phyloP scores from a whole-genome alignment of 2,797 vertebrate species.

The Loriculus beryllinus region DNA sequence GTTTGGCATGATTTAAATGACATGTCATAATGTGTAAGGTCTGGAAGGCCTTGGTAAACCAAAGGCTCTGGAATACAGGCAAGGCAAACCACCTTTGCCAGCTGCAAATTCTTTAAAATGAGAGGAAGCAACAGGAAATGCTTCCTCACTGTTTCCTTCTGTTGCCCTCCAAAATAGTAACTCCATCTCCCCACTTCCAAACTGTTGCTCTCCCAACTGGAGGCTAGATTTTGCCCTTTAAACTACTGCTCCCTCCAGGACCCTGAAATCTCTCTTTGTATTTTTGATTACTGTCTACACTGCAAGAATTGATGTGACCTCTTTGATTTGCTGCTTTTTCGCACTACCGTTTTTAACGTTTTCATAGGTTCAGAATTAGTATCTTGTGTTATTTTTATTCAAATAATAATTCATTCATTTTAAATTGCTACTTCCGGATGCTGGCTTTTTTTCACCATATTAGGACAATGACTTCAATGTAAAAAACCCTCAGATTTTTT shows the following conservation, averaged over 20 bases:
- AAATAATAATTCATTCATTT: conserved; percentile 6
- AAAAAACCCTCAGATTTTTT: conserved; percentile 11
- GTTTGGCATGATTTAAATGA: neutral
- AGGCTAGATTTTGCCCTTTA: neutral
- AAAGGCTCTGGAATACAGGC: neutral
- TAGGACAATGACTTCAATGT: neutral
- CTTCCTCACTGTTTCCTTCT: neutral
- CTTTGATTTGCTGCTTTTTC: neutral
- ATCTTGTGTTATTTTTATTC: neutral
- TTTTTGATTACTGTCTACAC: neutral
- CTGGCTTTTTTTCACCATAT: conserved; percentile 9
- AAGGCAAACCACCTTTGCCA: neutral
- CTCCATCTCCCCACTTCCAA: neutral
- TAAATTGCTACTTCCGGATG: neutral
- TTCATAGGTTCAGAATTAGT: neutral
- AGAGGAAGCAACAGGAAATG: neutral
- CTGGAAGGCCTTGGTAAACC: neutral
- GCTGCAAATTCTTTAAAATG: neutral
- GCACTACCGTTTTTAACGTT: neutral
- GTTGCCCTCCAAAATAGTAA: neutral
- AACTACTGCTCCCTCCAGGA: neutral
- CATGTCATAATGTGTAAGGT: fast-evolving
- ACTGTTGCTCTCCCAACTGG: neutral
- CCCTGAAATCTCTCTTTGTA: neutral
- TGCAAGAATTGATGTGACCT: neutral